These are phyloP conservation scores for Pseudorectes ferrugineus DNA, from an alignment of 2,113 vertebrate genomes.

Conservation along the genomic window DNA sequence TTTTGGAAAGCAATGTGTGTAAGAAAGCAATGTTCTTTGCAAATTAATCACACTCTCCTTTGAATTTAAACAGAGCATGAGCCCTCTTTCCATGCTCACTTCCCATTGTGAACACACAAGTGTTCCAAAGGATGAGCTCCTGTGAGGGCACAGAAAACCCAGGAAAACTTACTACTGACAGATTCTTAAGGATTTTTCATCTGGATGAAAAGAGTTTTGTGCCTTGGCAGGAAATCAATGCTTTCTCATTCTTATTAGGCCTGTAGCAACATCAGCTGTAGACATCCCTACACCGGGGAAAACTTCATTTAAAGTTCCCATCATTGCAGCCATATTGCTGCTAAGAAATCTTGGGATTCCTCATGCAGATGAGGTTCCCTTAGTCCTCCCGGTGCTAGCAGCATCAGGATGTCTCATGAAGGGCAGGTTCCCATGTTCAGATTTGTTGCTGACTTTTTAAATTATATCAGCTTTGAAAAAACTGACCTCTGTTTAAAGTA, in stretches of 20 bases:
- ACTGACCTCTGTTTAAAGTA: neutral
- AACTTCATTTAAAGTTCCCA: neutral
- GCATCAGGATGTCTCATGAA: neutral
- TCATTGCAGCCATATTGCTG: neutral
- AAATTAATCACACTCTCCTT: neutral
- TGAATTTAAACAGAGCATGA: neutral
- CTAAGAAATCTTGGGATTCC: neutral
- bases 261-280: neutral
- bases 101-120: neutral
- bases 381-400: neutral
- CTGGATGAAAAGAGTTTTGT: neutral
- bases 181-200: neutral
- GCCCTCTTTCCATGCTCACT: rapidly evolving
- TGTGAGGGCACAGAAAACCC: neutral
- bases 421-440: neutral
- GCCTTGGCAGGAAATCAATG: constrained; percentile 39
- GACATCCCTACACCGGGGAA: neutral
- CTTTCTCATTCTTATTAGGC: constrained; percentile 7
- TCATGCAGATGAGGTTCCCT: neutral
- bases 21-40: neutral
- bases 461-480: neutral
- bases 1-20: neutral
- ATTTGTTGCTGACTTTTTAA: neutral
- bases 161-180: neutral
- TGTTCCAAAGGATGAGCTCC: neutral